Base-by-base conservation (phyloP, 2,113 vertebrate genomes). In the Takifugu flavidus region DNA sequence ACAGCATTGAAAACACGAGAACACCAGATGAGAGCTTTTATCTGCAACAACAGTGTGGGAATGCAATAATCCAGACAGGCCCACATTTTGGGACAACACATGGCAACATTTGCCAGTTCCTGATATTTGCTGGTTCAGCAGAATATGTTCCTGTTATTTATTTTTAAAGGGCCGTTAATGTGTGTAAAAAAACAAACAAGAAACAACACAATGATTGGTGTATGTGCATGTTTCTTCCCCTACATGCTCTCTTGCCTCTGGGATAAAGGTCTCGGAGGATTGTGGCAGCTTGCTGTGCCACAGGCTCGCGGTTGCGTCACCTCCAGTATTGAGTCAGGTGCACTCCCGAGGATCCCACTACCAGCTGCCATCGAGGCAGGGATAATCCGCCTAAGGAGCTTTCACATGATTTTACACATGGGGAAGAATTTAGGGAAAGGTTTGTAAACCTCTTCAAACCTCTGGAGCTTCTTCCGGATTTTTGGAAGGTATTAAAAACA, bases 361-460 rank as follows among this genome's bases (percentile, higher is more conserved):
- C 78, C 80, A 88, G 85, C 84, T 86, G 86, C 79, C 67, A 72
- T 83, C 72, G 62, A 86, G 82, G 81, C 82, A 72, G 65, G 79
- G 83, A 86, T 89, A 89, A 90, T 89, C 87, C 83, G 79, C 62
- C 76, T 90, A 90, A 91, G 88, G 80, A 88, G 89, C 88, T 89
- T 90, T 86, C 77, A 84, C 85, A 82, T 81, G 79, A 85, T 89
- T 87, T 87, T 56, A 83, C 79, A 75, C 71, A 83, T 79, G 70
- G 68, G 70, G 74, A 82, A 82, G 86, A 85, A 82, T 87, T 85
- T 82, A 84, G 72, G 62, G 20, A 67, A 62, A 65, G 67, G 82
- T 83, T 89, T 87, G 79, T 84, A 88, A 87, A 84, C 74, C 83
- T 79, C 75, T 76, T 82, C 75, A 62, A 80, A 73, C 75, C 71